Evolutionary conservation across 2,113 vertebrate genomes (phyloP), one percentile per base, ranked within the genome.

Genomic region (Carlito syrichta): DNA sequence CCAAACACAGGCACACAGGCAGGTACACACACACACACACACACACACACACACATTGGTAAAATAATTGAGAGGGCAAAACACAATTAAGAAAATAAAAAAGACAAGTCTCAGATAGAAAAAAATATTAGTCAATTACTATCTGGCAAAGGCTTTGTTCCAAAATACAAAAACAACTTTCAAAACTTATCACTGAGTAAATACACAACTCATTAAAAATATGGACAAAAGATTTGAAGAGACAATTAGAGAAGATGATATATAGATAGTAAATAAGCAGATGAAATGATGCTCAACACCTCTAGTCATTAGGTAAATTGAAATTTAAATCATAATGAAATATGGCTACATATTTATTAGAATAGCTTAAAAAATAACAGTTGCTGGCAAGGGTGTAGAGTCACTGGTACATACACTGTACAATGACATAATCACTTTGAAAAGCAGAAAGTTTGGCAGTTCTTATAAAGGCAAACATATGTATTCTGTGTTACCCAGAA

Each of bases 121-220:
- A 94, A 60, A 66, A 63, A 63, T 69, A 90, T 78, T 92, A 91
- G 79, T 94, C 66, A 86, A 16, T 89, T 69, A 78, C 45, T 74
- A 93, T 50, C 71, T 76, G 69, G 8, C 22, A 69, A 91, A 84
- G 22, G 6, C 63, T 27, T 63, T 93, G 13, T 43, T 85, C 93
- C 12, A 73, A 4, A 58, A 82, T 86, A 32, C 23, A 38, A 89
- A 71, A 54, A 45, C 11, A 82, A 71, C 11, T 71, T 93, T 58
- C 40, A 89, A 91, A 91, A 73, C 2, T 86, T 11, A 86, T 86
- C 27, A 63, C 8, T 69, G 48, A 66, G 45, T 86, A 91, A 91
- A 54, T 74, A 92, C 12, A 94, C 0, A 62, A 27, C 43, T 14
- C 12, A 77, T 68, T 66, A 68, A 89, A 89, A 92, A 74, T 35